Evolutionary conservation across 64 coral and sea anemone genomes (phyloP).

Genomic region (Stichodactyla helianthus): DNA sequence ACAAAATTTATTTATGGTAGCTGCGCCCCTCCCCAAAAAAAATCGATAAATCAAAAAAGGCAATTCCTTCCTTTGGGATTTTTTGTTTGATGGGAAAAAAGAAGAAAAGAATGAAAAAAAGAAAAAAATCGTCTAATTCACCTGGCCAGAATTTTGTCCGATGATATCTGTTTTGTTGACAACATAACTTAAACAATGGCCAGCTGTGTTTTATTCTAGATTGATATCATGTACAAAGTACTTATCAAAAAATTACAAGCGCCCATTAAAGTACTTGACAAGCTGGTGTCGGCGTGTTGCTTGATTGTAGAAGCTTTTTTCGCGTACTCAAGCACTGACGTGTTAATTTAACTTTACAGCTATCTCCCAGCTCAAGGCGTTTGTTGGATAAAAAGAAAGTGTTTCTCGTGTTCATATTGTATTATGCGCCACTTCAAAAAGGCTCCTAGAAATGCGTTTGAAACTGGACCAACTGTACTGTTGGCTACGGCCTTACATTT

Average conservation of each 20-base stretch:
- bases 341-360: not conserved
- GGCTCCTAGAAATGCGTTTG: not conserved
- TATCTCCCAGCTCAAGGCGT: not conserved
- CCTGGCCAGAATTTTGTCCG: not conserved
- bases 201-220: not conserved
- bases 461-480: not conserved
- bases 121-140: too few species aligned
- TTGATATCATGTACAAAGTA: not conserved
- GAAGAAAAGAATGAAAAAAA: too few species aligned
- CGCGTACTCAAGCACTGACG: not conserved
- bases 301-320: not conserved
- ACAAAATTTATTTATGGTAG: too few species aligned
- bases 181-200: not conserved
- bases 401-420: not conserved
- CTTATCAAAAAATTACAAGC: not conserved
- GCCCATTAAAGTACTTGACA: not conserved
- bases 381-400: not conserved
- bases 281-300: not conserved
- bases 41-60: too few species aligned
- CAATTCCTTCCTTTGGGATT: too few species aligned
- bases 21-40: too few species aligned
- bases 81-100: too few species aligned
- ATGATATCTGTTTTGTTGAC: not conserved
- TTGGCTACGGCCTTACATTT: not conserved
- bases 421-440: not conserved